Evolutionary conservation across 2,113 vertebrate species (phyloP), one percentile per base, ranked within the genome.

Genomic region (Cinclus cinclus): DNA sequence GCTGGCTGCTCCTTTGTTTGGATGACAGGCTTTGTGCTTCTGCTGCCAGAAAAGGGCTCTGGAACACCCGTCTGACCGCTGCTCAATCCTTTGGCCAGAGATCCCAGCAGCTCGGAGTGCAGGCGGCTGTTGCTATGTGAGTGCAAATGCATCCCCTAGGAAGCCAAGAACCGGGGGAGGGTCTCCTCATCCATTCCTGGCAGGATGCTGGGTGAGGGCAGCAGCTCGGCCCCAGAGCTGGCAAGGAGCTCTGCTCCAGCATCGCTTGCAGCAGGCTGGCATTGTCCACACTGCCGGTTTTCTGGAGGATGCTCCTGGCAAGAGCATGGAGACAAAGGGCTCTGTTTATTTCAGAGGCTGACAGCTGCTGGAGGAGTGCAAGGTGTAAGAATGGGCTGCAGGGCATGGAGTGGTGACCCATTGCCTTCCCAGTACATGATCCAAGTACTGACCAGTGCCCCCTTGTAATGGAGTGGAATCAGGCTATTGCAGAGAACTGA

Each of bases 61-160:
- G 3, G 52, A 92, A 28, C 58, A 39, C 11, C 2, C 4, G 1
- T 10, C 7, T 16, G 4, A 8, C 18, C 0, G 0, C 30, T 23
- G 50, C 44, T 28, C 33, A 33, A 56, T 28, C 39, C 49, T 71
- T 59, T 39, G 62, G 33, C 90, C 68, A 60, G 62, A 64, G 80
- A 70, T 60, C 27, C 52, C 33, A 49, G 56, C 53, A 41, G 47
- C 53, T 9, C 21, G 7, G 58, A 11, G 11, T 13, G 37, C 62
- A 20, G 58, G 76, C 84, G 60, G 81, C 63, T 49, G 93, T 83
- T 94, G 91, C 89, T 46, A 60, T 80, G 79, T 87, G 39, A 63
- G 71, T 87, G 79, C 46, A 41, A 91, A 78, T 20, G 30, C 64
- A 65, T 53, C 28, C 44, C 11, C 31, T 0, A 3, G 84, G 91